phyloP scores from a whole-genome alignment of 2,797 vertebrate species.

The Decapterus maruadsi region DNA sequence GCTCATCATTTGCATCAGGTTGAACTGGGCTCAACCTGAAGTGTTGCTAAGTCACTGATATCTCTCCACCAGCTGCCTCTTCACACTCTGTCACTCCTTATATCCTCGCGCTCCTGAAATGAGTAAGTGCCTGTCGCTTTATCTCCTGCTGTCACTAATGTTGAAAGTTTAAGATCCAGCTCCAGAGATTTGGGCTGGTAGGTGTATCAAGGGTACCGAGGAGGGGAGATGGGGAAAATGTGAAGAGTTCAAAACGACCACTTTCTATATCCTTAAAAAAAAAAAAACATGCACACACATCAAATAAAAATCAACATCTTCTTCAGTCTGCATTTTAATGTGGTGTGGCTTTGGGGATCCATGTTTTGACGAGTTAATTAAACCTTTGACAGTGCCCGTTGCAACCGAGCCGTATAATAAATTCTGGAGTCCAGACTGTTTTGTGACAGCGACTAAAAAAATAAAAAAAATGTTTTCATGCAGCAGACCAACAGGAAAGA shows the following conservation, averaged over 20 bases:
- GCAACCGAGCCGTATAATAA: conserved; percentile 5
- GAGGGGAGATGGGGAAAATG: background rate
- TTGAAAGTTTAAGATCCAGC: background rate
- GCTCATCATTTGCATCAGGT: conserved; percentile 7
- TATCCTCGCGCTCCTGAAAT: conserved; percentile 14
- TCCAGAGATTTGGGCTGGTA: background rate
- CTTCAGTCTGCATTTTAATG: background rate
- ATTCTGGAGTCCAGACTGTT: background rate
- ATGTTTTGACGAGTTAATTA: conserved; percentile 45
- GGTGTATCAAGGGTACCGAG: background rate
- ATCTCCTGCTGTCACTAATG: conserved; percentile 11
- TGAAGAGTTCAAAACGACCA: background rate
- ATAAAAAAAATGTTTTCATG: conserved; percentile 14
- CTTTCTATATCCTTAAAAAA: background rate
- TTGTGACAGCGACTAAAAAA: conserved; percentile 15
- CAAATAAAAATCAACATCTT: background rate
- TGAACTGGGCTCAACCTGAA: conserved; percentile 28
- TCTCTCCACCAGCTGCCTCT: conserved; percentile 17
- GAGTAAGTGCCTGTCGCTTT: conserved; percentile 10
- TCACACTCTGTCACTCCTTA: conserved; percentile 6
- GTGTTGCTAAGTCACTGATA: conserved; percentile 6
- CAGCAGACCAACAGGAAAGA: conserved; percentile 20
- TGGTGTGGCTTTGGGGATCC: background rate
- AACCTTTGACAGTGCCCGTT: conserved; percentile 7
- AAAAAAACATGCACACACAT: background rate